These are phyloP conservation scores for Terrapene triunguis DNA, from an alignment of 2,113 vertebrate species.

Conservation along the genomic window DNA sequence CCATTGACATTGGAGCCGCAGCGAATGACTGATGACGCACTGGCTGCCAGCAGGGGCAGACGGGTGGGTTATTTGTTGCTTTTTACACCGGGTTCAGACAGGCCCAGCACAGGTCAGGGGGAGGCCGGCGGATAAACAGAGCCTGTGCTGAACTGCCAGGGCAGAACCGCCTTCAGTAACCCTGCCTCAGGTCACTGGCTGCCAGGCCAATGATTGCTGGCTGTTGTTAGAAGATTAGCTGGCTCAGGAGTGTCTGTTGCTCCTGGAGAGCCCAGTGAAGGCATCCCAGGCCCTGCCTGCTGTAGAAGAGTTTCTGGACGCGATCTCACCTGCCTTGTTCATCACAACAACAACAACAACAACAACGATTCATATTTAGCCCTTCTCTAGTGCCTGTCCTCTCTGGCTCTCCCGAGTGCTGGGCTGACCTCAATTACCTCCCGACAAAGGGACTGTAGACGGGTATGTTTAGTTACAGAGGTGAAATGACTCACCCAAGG, in stretches of 20 bases:
- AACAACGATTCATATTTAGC: not conserved
- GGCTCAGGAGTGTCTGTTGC: not conserved
- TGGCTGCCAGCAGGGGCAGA: not conserved
- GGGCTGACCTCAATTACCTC: not conserved
- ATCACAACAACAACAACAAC: not conserved
- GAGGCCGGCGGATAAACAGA: not conserved
- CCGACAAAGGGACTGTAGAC: not conserved
- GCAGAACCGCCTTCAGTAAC: slow-evolving; percentile 22
- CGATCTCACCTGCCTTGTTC: not conserved
- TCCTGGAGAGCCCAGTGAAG: not conserved
- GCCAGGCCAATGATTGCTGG: not conserved
- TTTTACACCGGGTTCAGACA: not conserved
- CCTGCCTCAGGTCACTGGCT: not conserved
- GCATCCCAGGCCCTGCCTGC: not conserved
- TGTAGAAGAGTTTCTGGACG: not conserved
- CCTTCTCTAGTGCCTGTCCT: not conserved
- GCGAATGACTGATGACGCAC: not conserved
- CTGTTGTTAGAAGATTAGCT: not conserved
- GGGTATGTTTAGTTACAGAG: not conserved
- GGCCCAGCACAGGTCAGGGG: not conserved
- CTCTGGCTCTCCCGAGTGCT: not conserved
- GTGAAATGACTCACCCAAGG: not conserved
- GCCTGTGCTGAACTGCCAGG: slow-evolving; percentile 33
- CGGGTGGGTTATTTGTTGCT: not conserved
- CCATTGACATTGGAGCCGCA: not conserved